Conservation (phyloP, 2,888 invertebrate genomes). For the Kuschelorhynchus macadamiae region DNA sequence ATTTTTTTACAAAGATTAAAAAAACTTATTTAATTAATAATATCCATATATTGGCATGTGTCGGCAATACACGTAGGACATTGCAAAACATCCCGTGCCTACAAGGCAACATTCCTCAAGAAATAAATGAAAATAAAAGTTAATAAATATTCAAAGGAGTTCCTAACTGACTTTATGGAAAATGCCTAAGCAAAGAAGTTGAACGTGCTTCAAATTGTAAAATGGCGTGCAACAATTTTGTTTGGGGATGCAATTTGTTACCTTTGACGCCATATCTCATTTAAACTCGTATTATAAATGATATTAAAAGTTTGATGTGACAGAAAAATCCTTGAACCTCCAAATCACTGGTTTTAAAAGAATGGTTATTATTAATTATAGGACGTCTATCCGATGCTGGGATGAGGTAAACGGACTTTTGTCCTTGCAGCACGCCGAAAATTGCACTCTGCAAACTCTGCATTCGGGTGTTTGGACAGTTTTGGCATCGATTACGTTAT, state of each 20-base stretch:
- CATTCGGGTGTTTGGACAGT: slow-evolving; percentile 25
- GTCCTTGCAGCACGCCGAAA: slow-evolving; percentile 64
- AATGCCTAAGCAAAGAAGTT: too few relatives aligned
- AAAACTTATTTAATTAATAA: too few relatives aligned
- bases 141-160: too few relatives aligned
- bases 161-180: too few relatives aligned
- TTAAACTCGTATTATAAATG: slow-evolving; percentile 37
- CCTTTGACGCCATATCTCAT: slow-evolving; percentile 33
- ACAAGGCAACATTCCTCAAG: too few relatives aligned
- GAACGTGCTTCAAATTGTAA: slow-evolving; percentile 15
- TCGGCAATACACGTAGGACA: too few relatives aligned
- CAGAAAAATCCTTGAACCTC: slow-evolving; percentile 46
- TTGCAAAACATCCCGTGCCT: too few relatives aligned
- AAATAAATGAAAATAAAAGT: too few relatives aligned
- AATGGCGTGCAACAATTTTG: slow-evolving; percentile 33
- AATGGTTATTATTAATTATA: slow-evolving; percentile 58
- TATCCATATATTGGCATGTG: too few relatives aligned
- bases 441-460: slow-evolving; percentile 46
- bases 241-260: slow-evolving; percentile 33
- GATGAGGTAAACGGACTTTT: slow-evolving; percentile 67
- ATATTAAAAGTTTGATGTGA: slow-evolving; percentile 48
- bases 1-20: too few relatives aligned
- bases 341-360: slow-evolving; percentile 53
- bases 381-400: slow-evolving; percentile 56
- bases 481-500: slow-evolving; percentile 27